Percentiles rank a stretch among this genome's conserved stretches.
These are phyloP conservation scores for Epinephelus malabaricus DNA, from an alignment of 2,797 vertebrate species.

Conservation along the genomic window DNA sequence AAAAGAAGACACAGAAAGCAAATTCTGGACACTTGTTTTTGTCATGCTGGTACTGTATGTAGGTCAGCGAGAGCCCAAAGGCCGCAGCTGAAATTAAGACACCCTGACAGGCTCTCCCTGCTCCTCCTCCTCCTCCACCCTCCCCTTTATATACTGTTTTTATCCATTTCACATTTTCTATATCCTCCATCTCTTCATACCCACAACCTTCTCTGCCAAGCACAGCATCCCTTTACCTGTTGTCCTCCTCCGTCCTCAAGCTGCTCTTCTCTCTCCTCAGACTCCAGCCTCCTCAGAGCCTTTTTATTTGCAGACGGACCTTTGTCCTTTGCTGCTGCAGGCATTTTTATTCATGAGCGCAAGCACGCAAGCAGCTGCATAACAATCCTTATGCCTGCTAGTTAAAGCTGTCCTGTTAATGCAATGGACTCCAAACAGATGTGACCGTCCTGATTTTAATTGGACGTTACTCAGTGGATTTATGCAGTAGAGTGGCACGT, in stretches of 20 bases:
- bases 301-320: conserved; percentile 9
- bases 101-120: conserved; percentile 57
- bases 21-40: conserved; percentile 33
- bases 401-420: conserved; percentile 13
- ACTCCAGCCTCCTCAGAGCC: conserved; percentile 16
- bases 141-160: neutral
- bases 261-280: conserved; percentile 9
- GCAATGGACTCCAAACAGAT: neutral
- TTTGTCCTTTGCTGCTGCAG: conserved; percentile 21
- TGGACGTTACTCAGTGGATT: neutral
- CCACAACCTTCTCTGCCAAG: neutral
- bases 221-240: neutral
- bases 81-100: conserved; percentile 69
- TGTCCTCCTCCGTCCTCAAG: neutral
- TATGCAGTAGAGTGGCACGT: neutral
- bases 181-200: conserved; percentile 8
- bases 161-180: conserved; percentile 19
- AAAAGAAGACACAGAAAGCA: neutral
- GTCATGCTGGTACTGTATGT: conserved; percentile 56
- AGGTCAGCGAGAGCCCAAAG: conserved; percentile 73
- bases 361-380: conserved; percentile 31
- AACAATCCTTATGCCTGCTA: conserved; percentile 24
- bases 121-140: conserved; percentile 34
- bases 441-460: conserved; percentile 8
- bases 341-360: conserved; percentile 44